A percentile compares a stretch with the other conserved stretches of the same genome.
Conservation (phyloP, 2,113 vertebrate genomes). For the Calyptomena viridis region DNA sequence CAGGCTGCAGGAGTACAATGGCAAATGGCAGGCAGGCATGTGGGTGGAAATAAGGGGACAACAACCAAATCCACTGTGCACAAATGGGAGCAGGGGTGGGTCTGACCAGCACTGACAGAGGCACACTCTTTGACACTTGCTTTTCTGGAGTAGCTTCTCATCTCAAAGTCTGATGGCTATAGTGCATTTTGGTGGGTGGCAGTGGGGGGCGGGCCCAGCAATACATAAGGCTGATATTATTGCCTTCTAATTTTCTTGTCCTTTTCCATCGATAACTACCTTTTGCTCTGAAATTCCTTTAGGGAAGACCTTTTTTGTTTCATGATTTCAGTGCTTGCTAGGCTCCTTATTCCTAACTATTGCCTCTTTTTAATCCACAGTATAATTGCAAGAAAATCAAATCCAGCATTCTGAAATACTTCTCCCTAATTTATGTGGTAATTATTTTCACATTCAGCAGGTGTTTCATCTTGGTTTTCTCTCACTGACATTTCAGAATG, state of each 20-base stretch:
- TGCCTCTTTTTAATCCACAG: not conserved
- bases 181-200: not conserved
- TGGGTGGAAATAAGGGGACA: not conserved
- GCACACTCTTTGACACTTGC: not conserved
- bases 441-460: constrained; percentile 12
- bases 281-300: not conserved
- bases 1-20: not conserved
- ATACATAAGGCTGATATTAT: not conserved
- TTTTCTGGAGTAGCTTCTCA: not conserved
- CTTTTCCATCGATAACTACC: not conserved
- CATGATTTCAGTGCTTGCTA: not conserved
- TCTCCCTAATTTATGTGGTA: not conserved
- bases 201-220: not conserved
- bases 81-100: not conserved
- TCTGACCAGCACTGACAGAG: not conserved
- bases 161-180: not conserved
- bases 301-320: not conserved
- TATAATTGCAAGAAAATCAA: not conserved
- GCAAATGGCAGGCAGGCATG: not conserved
- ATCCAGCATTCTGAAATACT: not conserved
- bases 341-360: not conserved
- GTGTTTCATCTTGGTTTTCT: constrained; percentile 14
- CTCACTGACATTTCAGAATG: constrained; percentile 14
- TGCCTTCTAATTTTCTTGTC: not conserved
- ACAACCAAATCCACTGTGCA: not conserved